Conservation (phyloP, 2,888 invertebrate species). For the Chrysotoxum bicinctum region DNA sequence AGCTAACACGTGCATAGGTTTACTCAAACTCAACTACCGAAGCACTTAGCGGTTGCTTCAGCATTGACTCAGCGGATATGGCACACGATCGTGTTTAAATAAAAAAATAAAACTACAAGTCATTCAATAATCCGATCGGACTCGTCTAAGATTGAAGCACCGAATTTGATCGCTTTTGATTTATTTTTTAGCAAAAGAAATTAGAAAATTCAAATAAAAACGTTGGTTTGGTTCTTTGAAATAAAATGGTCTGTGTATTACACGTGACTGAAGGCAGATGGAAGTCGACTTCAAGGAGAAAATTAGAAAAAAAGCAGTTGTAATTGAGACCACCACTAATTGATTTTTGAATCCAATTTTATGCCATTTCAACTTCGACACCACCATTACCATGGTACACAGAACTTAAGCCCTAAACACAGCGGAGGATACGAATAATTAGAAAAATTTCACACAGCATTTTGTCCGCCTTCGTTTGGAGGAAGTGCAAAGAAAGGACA, state of each 20-base stretch:
- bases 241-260: neutral
- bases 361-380: conserved; percentile 43
- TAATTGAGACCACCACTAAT: conserved; percentile 62
- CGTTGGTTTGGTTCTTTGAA: neutral
- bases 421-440: conserved; percentile 58
- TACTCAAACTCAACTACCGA: conserved; percentile 15
- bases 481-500: conserved; percentile 65
- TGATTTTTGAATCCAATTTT: conserved; percentile 67
- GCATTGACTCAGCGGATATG: conserved; percentile 57
- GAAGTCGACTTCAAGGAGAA: conserved; percentile 8
- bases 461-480: conserved; percentile 37
- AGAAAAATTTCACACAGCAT: conserved; percentile 63
- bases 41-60: conserved; percentile 48
- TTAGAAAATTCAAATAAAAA: neutral
- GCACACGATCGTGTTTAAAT: conserved; percentile 45
- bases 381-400: neutral
- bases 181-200: conserved; percentile 15
- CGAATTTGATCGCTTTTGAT: neutral
- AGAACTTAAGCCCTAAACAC: neutral
- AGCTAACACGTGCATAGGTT: conserved; percentile 55
- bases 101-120: conserved; percentile 6
- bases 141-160: conserved; percentile 2
- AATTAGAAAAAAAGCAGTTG: neutral
- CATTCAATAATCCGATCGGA: conserved; percentile 16
- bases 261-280: conserved; percentile 53